Percentiles rank a stretch among this genome's conserved stretches.
Evolutionary conservation across 2,113 vertebrate genomes (phyloP).

Genomic region (Mus musculus): DNA sequence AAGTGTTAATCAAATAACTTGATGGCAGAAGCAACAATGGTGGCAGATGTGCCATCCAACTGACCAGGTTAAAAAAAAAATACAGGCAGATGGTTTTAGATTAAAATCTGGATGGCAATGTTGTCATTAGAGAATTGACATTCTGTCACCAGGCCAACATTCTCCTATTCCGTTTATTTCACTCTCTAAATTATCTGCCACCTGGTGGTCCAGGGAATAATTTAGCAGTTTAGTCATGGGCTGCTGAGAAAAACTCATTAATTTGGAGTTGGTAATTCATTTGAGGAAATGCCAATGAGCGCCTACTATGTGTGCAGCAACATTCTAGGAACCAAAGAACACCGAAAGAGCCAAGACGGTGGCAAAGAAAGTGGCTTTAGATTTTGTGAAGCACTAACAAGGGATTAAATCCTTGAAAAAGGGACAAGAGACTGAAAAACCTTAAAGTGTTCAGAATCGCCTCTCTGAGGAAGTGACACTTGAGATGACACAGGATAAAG

Average conservation of each 20-base stretch:
- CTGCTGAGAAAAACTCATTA: conserved; percentile 41
- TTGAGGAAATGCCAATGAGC: conserved; percentile 15
- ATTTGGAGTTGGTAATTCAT: conserved; percentile 31
- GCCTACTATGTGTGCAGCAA: conserved; percentile 6
- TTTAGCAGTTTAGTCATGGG: conserved; percentile 53
- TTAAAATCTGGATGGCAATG: conserved; percentile 68
- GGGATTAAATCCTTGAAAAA: background rate
- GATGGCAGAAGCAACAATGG: conserved; percentile 51
- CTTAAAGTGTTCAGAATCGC: background rate
- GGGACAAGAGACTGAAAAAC: background rate
- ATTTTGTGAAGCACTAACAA: background rate
- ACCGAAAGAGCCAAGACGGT: background rate
- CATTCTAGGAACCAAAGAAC: background rate
- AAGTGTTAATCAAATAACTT: conserved; percentile 62
- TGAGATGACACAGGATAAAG: background rate
- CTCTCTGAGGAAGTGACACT: background rate
- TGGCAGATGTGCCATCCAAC: conserved; percentile 73
- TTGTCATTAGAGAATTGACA: conserved; percentile 65
- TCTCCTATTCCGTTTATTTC: conserved; percentile 59
- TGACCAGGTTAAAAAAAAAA: conserved; percentile 81
- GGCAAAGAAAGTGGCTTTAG: background rate
- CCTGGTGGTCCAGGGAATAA: conserved; percentile 67
- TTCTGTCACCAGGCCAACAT: conserved; percentile 68
- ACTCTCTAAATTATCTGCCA: conserved; percentile 72
- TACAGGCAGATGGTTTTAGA: conserved; percentile 80